phyloP scores from a whole-genome alignment of 2,888 invertebrate genomes.

The Sminthurinus aureus region DNA sequence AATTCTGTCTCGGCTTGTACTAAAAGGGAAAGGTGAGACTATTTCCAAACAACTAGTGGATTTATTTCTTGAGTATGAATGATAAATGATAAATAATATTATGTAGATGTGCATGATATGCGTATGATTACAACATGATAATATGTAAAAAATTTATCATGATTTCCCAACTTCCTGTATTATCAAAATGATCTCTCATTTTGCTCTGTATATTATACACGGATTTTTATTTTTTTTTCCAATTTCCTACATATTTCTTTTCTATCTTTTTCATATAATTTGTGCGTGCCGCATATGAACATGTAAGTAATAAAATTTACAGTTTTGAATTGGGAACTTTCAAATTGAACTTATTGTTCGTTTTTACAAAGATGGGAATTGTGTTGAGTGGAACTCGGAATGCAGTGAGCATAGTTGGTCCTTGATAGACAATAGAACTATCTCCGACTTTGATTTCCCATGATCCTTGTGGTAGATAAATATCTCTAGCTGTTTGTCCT shows the following conservation, averaged over 20 bases:
- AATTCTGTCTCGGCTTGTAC: neutral
- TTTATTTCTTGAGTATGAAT: no score
- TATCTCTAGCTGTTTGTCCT: constrained; percentile 70
- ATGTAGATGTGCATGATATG: no score
- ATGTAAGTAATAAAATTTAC: neutral
- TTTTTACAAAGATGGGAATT: constrained; percentile 72
- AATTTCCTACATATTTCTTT: neutral
- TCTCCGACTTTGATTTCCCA: constrained; percentile 66
- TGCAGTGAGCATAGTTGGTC: constrained; percentile 71
- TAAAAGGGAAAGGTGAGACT: no score
- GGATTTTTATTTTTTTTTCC: no score
- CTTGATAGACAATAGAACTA: constrained; percentile 63
- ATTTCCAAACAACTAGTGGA: no score
- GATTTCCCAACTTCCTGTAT: no score
- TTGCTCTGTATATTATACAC: no score
- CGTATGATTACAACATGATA: no score
- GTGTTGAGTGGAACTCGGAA: constrained; percentile 74
- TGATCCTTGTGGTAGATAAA: constrained; percentile 77
- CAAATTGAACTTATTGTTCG: neutral
- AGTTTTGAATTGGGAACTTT: constrained; percentile 10
- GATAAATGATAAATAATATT: no score
- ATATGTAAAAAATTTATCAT: no score
- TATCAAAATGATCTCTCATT: no score
- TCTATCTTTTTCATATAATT: neutral
- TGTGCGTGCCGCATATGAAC: neutral